Percentiles rank a stretch among this genome's conserved stretches.
These are phyloP conservation scores for Piezodorus guildinii DNA, from an alignment of 1,140 invertebrate species.

Conservation along the genomic window DNA sequence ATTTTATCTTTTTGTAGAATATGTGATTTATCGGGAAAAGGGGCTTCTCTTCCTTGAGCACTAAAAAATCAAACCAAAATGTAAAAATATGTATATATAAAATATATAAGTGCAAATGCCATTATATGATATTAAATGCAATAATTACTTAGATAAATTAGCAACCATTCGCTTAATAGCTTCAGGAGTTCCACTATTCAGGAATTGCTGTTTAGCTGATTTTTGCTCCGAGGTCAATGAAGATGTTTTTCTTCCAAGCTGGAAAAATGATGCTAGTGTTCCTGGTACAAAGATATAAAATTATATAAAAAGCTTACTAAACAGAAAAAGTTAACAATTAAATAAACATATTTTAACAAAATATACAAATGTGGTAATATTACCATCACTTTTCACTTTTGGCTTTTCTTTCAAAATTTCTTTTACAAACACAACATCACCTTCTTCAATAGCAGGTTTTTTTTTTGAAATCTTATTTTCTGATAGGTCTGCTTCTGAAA, in stretches of 20 bases:
- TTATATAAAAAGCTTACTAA: background rate
- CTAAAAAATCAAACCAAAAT: conserved; percentile 8
- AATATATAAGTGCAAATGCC: background rate
- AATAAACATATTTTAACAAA: too few species aligned
- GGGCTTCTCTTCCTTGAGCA: conserved; percentile 2
- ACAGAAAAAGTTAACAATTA: background rate
- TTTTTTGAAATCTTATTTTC: background rate
- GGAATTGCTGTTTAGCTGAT: background rate
- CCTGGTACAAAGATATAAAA: background rate
- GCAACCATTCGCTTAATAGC: background rate
- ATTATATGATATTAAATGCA: background rate
- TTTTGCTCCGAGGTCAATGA: background rate
- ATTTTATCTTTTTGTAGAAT: conserved; percentile 2
- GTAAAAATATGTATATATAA: background rate
- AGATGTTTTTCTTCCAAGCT: background rate
- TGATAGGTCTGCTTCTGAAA: background rate
- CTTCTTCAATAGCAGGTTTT: background rate
- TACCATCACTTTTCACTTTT: conserved; percentile 4
- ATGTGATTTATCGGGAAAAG: background rate
- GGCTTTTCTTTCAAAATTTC: background rate
- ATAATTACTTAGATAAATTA: background rate
- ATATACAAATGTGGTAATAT: too few species aligned
- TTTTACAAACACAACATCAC: background rate
- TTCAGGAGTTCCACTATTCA: background rate
- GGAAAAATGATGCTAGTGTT: conserved; percentile 12